Percentiles rank a stretch among this genome's conserved stretches.
phyloP scores from a whole-genome alignment of 2,888 invertebrate species.

The Eupithecia exiguata region DNA sequence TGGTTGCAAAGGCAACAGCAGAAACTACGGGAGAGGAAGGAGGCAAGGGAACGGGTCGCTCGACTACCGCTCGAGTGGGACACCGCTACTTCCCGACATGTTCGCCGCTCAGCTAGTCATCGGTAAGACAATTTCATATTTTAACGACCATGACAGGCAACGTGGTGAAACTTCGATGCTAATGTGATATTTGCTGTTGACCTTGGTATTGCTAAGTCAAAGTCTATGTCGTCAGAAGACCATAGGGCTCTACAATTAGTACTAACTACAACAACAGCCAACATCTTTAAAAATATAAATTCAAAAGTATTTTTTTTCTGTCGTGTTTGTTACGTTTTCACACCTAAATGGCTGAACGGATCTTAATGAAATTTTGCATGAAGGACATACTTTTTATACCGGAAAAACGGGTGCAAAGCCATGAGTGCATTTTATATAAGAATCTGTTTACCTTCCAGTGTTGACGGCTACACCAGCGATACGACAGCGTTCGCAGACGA shows the following conservation, averaged over 20 bases:
- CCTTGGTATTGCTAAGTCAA: not conserved
- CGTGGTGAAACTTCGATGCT: not conserved
- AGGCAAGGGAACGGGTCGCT: constrained; percentile 89
- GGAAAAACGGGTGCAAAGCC: no score
- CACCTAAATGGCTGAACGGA: no score
- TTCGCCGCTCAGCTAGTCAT: constrained; percentile 80
- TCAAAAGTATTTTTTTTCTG: no score
- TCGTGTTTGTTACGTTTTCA: no score
- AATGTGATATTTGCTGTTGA: not conserved
- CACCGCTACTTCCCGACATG: constrained; percentile 73
- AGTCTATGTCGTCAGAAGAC: not conserved
- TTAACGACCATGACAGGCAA: not conserved
- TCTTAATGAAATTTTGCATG: no score
- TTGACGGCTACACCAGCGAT: constrained; percentile 91
- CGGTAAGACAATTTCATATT: constrained; percentile 59
- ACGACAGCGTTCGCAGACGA: constrained; percentile 91
- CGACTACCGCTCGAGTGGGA: constrained; percentile 87
- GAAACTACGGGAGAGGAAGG: constrained; percentile 90
- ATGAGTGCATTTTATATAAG: no score
- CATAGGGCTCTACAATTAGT: not conserved
- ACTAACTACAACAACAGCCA: not conserved
- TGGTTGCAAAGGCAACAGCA: constrained; percentile 94
- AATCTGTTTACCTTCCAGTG: constrained; percentile 63
- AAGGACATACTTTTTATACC: no score
- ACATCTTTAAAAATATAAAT: not conserved